Percentiles rank a stretch among this genome's conserved stretches.
Evolutionary conservation across 2,797 vertebrate species (phyloP).

Genomic region (Helostoma temminkii): DNA sequence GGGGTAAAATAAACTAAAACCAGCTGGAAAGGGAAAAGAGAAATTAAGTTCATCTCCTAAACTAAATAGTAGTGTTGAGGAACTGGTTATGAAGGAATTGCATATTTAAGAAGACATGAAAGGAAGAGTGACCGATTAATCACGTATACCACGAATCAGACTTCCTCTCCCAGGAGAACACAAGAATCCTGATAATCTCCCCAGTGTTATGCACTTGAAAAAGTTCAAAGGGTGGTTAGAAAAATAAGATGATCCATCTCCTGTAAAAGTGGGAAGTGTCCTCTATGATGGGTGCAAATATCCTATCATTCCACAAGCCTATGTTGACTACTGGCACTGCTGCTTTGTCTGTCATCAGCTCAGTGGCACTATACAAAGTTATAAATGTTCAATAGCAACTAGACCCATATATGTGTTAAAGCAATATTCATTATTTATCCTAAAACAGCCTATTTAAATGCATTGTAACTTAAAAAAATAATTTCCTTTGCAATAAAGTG

Average conservation of each 20-base stretch:
- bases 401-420: neutral
- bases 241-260: slow-evolving; percentile 72
- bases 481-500: too few species aligned
- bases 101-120: slow-evolving; percentile 44
- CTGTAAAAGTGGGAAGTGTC: slow-evolving; percentile 58
- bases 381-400: neutral
- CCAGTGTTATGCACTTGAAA: slow-evolving; percentile 63
- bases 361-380: neutral
- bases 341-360: slow-evolving; percentile 52
- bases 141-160: slow-evolving; percentile 67
- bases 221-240: slow-evolving; percentile 69
- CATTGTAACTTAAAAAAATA: too few species aligned
- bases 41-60: slow-evolving; percentile 30
- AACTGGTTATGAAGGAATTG: slow-evolving; percentile 63
- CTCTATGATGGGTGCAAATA: slow-evolving; percentile 41
- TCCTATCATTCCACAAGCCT: slow-evolving; percentile 44
- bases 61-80: slow-evolving; percentile 46
- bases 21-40: slow-evolving; percentile 9
- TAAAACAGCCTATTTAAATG: neutral
- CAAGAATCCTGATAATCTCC: slow-evolving; percentile 55
- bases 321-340: slow-evolving; percentile 49
- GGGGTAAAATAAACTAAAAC: slow-evolving; percentile 23
- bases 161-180: slow-evolving; percentile 60
- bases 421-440: neutral
- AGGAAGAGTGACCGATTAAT: slow-evolving; percentile 59